Base-by-base conservation (phyloP, 2,888 invertebrate species). In the Hoplodrina blanda region DNA sequence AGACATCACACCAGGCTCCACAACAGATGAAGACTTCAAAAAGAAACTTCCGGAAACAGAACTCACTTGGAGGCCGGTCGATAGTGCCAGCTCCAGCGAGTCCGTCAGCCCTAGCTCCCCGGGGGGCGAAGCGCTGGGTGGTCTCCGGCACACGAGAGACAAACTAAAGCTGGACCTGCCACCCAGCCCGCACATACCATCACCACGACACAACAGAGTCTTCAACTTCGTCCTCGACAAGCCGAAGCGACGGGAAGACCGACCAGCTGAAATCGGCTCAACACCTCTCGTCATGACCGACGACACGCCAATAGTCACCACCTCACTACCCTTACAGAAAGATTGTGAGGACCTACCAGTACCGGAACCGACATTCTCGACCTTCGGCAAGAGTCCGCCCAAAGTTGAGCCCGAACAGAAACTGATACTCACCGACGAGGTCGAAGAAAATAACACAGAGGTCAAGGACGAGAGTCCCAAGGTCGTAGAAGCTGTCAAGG, bases 111-210 rank as follows among this genome's bases (percentile, higher is more conserved):
- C 96, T 0, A 92, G 93, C 80, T 95, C 95, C 0, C 95, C 95
- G 1, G 92, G 91, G 33, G 91, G 91, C 44, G 93, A 93, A 69
- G 91, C 95, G 6, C 92, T 98, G 11, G 98, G 98, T 30, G 98
- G 98, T 15, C 91, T 98, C 52, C 92, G 98, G 17, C 98, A 98
- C 88, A 98, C 98, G 7, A 93, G 97, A 73, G 97, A 97, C 89
- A 96, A 96, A 77, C 95, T 98, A 19, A 98, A 97, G 88, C 94
- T 98, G 13, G 97, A 98, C 90, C 92, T 98, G 41, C 97, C 97
- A 0, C 96, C 96, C 2, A 96, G 96, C 84, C 97, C 97, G 0
- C 93, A 92, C 81, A 87, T 91, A 20, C 92, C 95, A 2, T 95
- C 95, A 0, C 95, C 95, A 19, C 74, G 94, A 13, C 95, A 94